Evolutionary conservation across 2,797 vertebrate species (phyloP), one percentile per base, ranked within the genome.

Genomic region (Gymnodraco acuticeps): DNA sequence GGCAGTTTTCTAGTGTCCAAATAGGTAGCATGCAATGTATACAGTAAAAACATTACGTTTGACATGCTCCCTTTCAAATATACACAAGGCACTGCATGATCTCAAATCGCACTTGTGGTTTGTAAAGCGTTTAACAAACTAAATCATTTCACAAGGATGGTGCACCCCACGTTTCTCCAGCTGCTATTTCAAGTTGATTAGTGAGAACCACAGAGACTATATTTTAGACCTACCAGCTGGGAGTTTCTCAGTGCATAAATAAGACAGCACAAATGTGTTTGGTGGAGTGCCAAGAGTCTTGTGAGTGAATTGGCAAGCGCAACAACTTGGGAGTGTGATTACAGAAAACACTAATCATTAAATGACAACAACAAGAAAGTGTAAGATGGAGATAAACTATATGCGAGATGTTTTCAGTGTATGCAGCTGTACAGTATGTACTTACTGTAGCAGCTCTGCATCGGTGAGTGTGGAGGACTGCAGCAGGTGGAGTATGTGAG

Each of bases 391-490:
- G n/a, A 53, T 55, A 16, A 46, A 33, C 51, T 3, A 51, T 31
- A 46, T 13, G 8, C 15, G 48, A 54, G 46, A 53, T 2, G 2
- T 16, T 27, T 38, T 52, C n/a, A 0, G 2, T 64, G 59, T 42
- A 9, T 69, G 52, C 23, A 48, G 43, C 46, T 73, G 46, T 58
- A 31, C 46, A 71, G 46, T 58, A 31, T n/a, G 51, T 53, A 93
- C 95, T 97, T 93, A 99, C 98, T 96, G 96, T 85, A 96, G 96
- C 80, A 98, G 93, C 69, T 98, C 97, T 31, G 96, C 92, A 59
- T 97, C 96, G 0, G 91, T 95, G 80, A 96, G 85, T 4, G 94
- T 58, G 0, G 95, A 92, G 0, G 95, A 87, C 82, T 97, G 93
- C 53, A 98, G 90, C 81, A 97, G 93, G 52, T 97, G 95, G 16